Conservation (phyloP, 2,888 invertebrate genomes). For the Lasioglossum calceatum region DNA sequence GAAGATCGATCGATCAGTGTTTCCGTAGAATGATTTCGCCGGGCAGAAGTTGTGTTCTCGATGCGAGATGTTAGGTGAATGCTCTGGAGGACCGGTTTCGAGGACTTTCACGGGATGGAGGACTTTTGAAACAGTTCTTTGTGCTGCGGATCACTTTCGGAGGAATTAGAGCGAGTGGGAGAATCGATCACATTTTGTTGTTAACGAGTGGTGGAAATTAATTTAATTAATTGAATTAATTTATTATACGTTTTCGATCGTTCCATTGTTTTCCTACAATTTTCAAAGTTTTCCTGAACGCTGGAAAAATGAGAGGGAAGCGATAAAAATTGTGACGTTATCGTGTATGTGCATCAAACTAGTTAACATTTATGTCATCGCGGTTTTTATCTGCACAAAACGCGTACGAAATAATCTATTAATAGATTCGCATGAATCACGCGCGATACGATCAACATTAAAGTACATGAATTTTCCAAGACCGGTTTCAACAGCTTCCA, state of each 20-base stretch:
- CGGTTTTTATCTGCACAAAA: background rate
- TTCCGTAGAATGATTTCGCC: background rate
- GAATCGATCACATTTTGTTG: background rate
- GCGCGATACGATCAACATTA: background rate
- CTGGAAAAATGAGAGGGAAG: background rate
- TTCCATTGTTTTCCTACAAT: background rate
- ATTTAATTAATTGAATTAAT: background rate
- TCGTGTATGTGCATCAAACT: background rate
- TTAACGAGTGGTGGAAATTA: background rate
- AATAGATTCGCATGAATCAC: background rate
- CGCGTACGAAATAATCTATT: background rate
- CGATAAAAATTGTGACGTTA: background rate
- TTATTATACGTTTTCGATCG: too few species aligned
- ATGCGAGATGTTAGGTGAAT: background rate
- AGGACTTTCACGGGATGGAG: slow-evolving; percentile 29
- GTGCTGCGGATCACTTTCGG: background rate
- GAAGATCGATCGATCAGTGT: background rate
- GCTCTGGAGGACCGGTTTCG: slow-evolving; percentile 23
- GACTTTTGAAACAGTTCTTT: slow-evolving; percentile 2
- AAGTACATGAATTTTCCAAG: background rate
- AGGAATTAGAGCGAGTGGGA: slow-evolving; percentile 9
- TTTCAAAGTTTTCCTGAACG: background rate
- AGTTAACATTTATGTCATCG: background rate
- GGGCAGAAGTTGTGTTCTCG: background rate
- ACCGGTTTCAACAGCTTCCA: background rate